Conservation (phyloP, 2,797 vertebrate species). For the Morus bassanus region DNA sequence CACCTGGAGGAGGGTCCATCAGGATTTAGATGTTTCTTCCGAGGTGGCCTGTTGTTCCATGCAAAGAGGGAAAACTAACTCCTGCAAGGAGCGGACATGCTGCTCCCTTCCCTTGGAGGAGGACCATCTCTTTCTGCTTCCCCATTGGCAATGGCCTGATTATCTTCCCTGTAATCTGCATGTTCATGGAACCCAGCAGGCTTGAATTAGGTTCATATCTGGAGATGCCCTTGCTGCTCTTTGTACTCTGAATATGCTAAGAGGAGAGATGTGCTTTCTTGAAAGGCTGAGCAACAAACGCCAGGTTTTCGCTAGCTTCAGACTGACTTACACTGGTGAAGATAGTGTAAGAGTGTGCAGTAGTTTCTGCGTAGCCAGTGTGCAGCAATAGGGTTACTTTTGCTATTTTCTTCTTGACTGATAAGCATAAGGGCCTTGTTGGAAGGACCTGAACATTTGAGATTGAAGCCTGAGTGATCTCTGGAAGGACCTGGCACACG, state of each 20-base stretch:
- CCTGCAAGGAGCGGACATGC: background rate
- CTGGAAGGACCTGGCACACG: background rate
- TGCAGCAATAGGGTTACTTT: background rate
- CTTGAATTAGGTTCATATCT: background rate
- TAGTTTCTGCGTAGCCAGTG: background rate
- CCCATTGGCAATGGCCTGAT: background rate
- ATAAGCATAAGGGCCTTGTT: background rate
- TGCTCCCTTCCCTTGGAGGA: background rate
- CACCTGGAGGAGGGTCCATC: background rate
- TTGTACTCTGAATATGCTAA: background rate
- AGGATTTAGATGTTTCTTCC: background rate
- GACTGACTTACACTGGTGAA: background rate
- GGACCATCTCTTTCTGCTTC: background rate
- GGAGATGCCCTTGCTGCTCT: background rate
- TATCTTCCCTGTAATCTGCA: background rate
- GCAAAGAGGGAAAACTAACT: background rate
- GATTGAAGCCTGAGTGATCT: background rate
- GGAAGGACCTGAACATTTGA: background rate
- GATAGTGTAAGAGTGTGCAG: background rate
- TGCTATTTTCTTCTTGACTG: background rate
- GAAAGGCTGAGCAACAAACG: background rate
- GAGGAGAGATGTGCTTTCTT: background rate
- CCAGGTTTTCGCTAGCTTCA: background rate
- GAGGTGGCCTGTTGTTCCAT: background rate
- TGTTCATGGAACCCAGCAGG: background rate